These are phyloP conservation scores for Caranx ignobilis DNA, from an alignment of 2,113 vertebrate species.

Conservation along the genomic window DNA sequence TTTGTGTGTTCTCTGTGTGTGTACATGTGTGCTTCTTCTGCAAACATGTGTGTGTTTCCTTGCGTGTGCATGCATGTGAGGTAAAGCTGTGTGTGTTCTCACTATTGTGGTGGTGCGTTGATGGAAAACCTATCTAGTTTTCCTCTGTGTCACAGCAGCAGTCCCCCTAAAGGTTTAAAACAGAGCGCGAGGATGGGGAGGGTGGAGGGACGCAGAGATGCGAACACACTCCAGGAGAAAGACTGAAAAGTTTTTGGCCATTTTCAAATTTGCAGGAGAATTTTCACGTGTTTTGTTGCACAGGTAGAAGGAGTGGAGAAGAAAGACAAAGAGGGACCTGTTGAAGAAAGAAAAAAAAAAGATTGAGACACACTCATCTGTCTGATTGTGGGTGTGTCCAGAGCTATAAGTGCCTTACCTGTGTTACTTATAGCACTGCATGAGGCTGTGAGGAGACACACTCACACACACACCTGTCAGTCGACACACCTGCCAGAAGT, in stretches of 20 bases:
- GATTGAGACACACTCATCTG: constrained; percentile 28
- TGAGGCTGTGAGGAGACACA: constrained; percentile 48
- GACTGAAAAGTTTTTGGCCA: constrained; percentile 8
- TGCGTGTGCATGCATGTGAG: constrained; percentile 9
- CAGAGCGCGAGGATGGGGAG: constrained; percentile 38
- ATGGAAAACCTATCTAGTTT: constrained; percentile 81
- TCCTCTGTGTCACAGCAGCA: constrained; percentile 78
- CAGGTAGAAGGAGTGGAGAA: constrained; percentile 23
- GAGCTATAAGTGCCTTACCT: constrained; percentile 70
- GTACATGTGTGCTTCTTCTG: neutral
- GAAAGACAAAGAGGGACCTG: neutral
- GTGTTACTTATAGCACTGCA: constrained; percentile 66
- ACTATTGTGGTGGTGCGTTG: constrained; percentile 55
- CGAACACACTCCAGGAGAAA: constrained; percentile 27
- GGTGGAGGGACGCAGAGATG: constrained; percentile 40
- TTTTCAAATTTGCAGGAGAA: neutral
- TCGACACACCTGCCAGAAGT: constrained; percentile 50
- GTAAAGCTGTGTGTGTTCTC: constrained; percentile 49
- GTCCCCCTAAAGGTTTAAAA: constrained; percentile 70
- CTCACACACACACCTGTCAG: constrained; percentile 68
- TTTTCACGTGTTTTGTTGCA: neutral
- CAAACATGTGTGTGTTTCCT: neutral
- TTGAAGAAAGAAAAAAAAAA: constrained; percentile 7
- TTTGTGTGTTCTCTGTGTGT: neutral
- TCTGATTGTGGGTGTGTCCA: constrained; percentile 75